Percentiles rank a stretch among this genome's conserved stretches.
Evolutionary conservation across 2,797 vertebrate genomes (phyloP).

Genomic region (Liparis tanakae): DNA sequence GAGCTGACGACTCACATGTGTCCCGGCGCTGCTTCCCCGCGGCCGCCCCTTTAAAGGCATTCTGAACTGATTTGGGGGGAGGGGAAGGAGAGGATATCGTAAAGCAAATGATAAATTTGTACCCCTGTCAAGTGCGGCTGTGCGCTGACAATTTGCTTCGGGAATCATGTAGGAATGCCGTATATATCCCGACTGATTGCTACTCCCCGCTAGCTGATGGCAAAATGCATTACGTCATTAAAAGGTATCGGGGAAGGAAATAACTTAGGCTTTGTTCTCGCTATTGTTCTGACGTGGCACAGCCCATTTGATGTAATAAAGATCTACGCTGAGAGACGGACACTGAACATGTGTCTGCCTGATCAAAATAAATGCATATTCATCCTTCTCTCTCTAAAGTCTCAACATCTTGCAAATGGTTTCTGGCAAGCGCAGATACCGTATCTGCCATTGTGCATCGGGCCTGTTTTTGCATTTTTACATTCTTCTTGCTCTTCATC

Average conservation of each 20-base stretch:
- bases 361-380: conserved; percentile 75
- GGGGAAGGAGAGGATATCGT: conserved; percentile 64
- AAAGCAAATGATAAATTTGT: conserved; percentile 86
- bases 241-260: conserved; percentile 75
- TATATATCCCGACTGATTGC: conserved; percentile 81
- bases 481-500: conserved; percentile 38
- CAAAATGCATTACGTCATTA: conserved; percentile 80
- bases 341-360: conserved; percentile 76
- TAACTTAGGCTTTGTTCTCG: conserved; percentile 74
- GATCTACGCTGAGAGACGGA: conserved; percentile 79
- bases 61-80: conserved; percentile 80
- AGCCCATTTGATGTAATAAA: conserved; percentile 80
- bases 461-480: conserved; percentile 39
- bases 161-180: conserved; percentile 79
- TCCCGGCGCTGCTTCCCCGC: conserved; percentile 59
- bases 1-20: conserved; percentile 80
- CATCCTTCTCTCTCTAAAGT: conserved; percentile 50
- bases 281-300: conserved; percentile 76
- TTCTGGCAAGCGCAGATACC: conserved; percentile 65
- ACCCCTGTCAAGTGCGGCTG: conserved; percentile 77
- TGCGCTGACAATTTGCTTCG: conserved; percentile 71
- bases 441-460: conserved; percentile 53
- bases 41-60: conserved; percentile 74
- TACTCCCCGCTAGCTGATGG: conserved; percentile 69
- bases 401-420: conserved; percentile 64